A percentile compares a stretch with the other conserved stretches of the same genome.
Evolutionary conservation across 2,797 vertebrate species (phyloP).

Genomic region (Brotogeris chrysoptera): DNA sequence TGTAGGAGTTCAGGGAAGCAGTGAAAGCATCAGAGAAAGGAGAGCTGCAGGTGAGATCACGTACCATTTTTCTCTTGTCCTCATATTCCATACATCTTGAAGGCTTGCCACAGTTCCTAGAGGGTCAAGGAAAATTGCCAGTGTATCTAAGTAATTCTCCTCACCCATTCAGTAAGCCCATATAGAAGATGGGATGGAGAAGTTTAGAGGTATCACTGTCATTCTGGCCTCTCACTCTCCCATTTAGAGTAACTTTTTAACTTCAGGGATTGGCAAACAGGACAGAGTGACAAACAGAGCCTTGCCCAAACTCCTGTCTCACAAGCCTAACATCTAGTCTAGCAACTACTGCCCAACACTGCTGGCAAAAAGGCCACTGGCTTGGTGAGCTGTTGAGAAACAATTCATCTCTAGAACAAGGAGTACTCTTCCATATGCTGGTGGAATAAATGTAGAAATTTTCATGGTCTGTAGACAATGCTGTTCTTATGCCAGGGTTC

Average conservation of each 20-base stretch:
- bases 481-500: neutral
- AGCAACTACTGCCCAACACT: neutral
- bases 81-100: neutral
- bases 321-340: neutral
- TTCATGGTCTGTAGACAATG: neutral
- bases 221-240: neutral
- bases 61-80: neutral
- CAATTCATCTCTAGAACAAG: neutral
- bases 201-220: neutral
- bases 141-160: neutral
- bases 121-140: neutral
- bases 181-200: neutral
- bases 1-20: neutral
- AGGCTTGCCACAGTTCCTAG: neutral
- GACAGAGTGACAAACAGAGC: neutral
- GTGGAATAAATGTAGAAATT: neutral
- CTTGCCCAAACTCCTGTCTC: neutral
- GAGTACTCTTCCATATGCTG: neutral
- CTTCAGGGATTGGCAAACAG: neutral
- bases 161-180: neutral
- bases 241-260: neutral
- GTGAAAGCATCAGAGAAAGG: neutral
- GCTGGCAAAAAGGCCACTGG: neutral
- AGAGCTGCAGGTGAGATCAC: neutral
- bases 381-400: neutral